Base-by-base conservation (phyloP, 2,888 invertebrate genomes). In the Caenorhabditis uteleia region DNA sequence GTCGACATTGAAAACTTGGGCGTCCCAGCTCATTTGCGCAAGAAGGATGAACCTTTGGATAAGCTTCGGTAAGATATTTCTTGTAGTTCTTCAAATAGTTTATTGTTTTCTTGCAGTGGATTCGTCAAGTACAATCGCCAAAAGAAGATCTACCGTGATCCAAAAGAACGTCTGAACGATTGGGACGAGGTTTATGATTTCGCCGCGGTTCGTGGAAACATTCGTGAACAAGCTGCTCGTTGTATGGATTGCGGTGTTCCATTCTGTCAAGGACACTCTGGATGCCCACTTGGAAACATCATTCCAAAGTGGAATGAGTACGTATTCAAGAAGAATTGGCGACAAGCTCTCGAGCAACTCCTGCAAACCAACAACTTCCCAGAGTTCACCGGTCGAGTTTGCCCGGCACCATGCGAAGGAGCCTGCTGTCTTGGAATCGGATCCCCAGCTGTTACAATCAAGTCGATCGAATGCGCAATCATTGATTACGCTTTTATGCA, bases 191-290 rank as follows among this genome's bases (percentile, higher is more conserved):
- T 76, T 3, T 74, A 74, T 86, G 91, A 93, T 84, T 90, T 89
- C 80, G 87, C 87, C 16, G 90, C 90, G 75, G 92, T 97, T 8
- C 89, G 92, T 7, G 83, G 85, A 45, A 92, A 92, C n/a, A 87
- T 98, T 39, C 88, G 90, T 46, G 88, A 90, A 10, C 95, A 95
- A 76, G 93, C 95, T 1, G 93, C 95, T 0, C 85, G 87, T 57
- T 98, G 97, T 84, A 97, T 97, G 97, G 97, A 97, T 83, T 97
- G 97, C 85, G 97, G 97, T 23, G 94, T 98, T n/a, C 94, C 94
- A 8, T 94, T 95, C 87, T 98, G 98, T 83, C 93, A 93, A 84
- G 92, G 92, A 33, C 88, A 89, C 34, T 92, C 95, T 84, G 97
- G 97, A 44, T 98, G 97, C 84, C 97, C 97, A 0, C 88, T 98